Base-by-base conservation (phyloP, 2,888 invertebrate species). In the Agrypnus murinus region DNA sequence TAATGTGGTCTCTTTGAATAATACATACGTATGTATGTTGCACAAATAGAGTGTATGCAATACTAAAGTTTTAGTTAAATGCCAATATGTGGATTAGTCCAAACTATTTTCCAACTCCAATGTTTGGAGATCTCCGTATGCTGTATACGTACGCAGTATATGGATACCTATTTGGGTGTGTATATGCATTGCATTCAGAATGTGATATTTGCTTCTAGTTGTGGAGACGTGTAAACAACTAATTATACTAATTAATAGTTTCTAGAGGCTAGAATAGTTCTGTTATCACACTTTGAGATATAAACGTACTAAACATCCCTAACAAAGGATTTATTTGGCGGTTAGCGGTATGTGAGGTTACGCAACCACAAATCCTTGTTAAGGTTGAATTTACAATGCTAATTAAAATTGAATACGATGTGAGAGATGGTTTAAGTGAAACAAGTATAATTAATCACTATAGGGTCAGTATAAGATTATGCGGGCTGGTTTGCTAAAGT, bases 351-450 rank as follows among this genome's bases (percentile, higher is more conserved):
- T 71, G 63, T 57, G 65, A 65, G 60, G 72, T 75, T 74, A 74
- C 71, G 72, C 75, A 76, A 74, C 74, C 77, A 73, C 77, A 76
- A 75, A 74, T 74, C 77, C 74, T 75, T 73, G 78, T 76, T 73
- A 67, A 64, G 73, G 70, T 69, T 64, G 71, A 76, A 78, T 77
- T 75, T 78, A 74, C 77, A 78, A 76, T 77, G 75, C 71, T 77
- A 79, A 79, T 77, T 77, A 76, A 78, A 76, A 77, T 76, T 76
- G 76, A 74, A 78, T 78, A 74, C 65, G 57, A 66, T 57, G 64
- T 66, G 66, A 45, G 62, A 66, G 65, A 65, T 67, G 59, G 64
- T 66, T 65, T 65, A 34, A 67, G 65, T 59, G 57, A 72, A 69
- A 63, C 69, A 72, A 62, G 55, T 50, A 69, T 72, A 73, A 74